Evolutionary conservation across 2,113 vertebrate species (phyloP), one percentile per base, ranked within the genome.

Genomic region (Silurus asotus): DNA sequence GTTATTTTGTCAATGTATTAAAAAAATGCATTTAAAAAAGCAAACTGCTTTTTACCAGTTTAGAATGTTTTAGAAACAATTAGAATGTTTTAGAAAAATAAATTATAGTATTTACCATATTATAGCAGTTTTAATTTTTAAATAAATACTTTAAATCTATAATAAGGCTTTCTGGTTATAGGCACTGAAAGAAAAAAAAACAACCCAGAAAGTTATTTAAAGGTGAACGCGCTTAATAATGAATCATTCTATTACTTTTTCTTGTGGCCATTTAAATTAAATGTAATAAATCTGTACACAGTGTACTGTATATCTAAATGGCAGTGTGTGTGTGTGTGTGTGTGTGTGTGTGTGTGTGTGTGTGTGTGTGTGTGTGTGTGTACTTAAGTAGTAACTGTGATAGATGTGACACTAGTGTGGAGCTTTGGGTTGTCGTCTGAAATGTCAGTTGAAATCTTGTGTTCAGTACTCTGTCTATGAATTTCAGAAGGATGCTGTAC

Each of bases 381-480:
- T 14, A 10, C 19, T 20, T 53, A 5, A 0, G 49, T 15, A 37
- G 76, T 28, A 37, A 28, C 17, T 17, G n/a, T 8, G 51, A 53
- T 55, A 10, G 23, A 8, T 1, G 74, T 14, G 19, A 48, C 37
- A 6, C 58, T 28, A 58, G 7, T 10, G 2, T 37, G 15, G 17
- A 11, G 11, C 2, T 56, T 74, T 74, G 9, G 17, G 8, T 49
- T 48, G 7, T 74, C 17, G 1, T 58, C 20, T 20, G 8, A 58
- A 58, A 78, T 78, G 58, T 79, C 3, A 19, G 76, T 55, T 1
- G 9, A 15, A 56, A 19, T 11, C 19, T 80, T 14, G 9, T 0
- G 4, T 19, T 81, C 67, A 62, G 19, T 75, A 48, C 19, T 81
- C 78, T 72, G 64, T 86, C 79, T 61, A 70, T 82, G 85, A 86